Evolutionary conservation across 2,797 vertebrate species (phyloP), one percentile per base, ranked within the genome.

Genomic region (Okamejei kenojei): DNA sequence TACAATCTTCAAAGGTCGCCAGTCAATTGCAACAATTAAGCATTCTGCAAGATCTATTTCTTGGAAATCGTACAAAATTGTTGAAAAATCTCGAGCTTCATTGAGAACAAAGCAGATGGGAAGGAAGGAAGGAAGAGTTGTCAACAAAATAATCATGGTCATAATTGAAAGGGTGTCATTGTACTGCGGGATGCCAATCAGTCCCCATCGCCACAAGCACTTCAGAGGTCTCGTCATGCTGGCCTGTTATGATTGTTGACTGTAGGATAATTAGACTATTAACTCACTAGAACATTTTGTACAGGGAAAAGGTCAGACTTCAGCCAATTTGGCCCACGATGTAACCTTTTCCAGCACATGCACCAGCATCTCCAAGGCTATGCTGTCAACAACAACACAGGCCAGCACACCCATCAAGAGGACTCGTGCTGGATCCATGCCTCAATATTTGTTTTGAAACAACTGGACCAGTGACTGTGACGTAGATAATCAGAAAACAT

Each of bases 231-330:
- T 92, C 29, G 88, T 73, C 68, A 74, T 92, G 68, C 38, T 92
- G 71, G 38, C 58, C n/a, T 76, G 38, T 29, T 76, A 54, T 38
- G 65, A 38, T 76, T 74, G 90, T 92, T 92, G 90, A 92, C 90
- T 92, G 71, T n/a, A 92, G 54, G 38, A 58, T 92, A 76, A 92
- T 92, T 92, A 76, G 90, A 58, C 73, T 45, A 92, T 92, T 92
- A 92, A 73, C 68, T 92, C 90, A 92, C 35, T 45, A 71, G 88
- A 91, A 91, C 88, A 91, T 73, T 91, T 91, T 91, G 90, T 92
- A 76, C 90, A 58, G 71, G 38, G 90, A 92, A 91, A 92, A 92
- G 90, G 90, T 92, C 68, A 92, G 90, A n/a, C 38, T 92, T 76
- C 73, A 92, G 90, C 90, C 90, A 92, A 92, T 76, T 92, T 92